These are phyloP conservation scores for Stichodactyla mertensii DNA, from an alignment of 64 coral and sea anemone species.

Conservation along the genomic window DNA sequence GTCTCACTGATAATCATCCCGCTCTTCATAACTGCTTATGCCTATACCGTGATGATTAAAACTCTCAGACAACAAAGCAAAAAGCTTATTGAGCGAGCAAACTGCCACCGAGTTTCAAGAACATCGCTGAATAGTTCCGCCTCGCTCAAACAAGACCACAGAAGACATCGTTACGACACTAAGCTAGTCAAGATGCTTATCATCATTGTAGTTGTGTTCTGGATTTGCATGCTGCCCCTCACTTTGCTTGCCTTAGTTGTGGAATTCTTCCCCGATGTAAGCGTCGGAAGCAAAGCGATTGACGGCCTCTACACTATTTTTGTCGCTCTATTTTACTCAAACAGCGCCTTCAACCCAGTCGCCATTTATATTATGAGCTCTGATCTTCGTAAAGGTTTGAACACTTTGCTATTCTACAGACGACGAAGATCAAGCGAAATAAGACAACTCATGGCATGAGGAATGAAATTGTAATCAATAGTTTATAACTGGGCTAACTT, in stretches of 20 bases:
- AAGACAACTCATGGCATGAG: neutral
- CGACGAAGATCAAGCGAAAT: neutral
- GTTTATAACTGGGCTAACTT: neutral
- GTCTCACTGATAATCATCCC: conserved; percentile 66
- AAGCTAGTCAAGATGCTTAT: conserved; percentile 82
- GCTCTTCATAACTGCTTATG: conserved; percentile 58
- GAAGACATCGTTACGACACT: conserved; percentile 33
- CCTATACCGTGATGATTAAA: conserved; percentile 58
- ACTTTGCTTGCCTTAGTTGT: conserved; percentile 64
- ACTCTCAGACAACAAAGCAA: conserved; percentile 53
- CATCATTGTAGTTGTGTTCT: conserved; percentile 70
- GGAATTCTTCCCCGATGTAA: conserved; percentile 59
- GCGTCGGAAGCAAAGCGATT: conserved; percentile 17
- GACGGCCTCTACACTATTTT: conserved; percentile 43
- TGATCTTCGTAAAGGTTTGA: conserved; percentile 47
- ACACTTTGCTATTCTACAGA: conserved; percentile 24
- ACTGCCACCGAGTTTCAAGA: neutral
- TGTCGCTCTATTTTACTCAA: conserved; percentile 70
- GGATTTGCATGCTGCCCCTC: conserved; percentile 79
- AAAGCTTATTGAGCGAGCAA: conserved; percentile 39
- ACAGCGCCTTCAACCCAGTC: conserved; percentile 88
- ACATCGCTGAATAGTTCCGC: conserved; percentile 22
- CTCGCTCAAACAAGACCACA: conserved; percentile 32
- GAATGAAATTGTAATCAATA: neutral
- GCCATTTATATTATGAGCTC: conserved; percentile 89